phyloP scores from a whole-genome alignment of 2,113 vertebrate species.

The human (Homo sapiens) region GRCh38 chr12:66011501-66012000 shows the following conservation, averaged over 20 bases:
- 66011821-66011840: background rate
- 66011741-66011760: background rate
- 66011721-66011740: background rate
- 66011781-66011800: too few species aligned
- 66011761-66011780: too few species aligned
- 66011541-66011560: background rate
- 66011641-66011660: too few species aligned
- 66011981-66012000: background rate
- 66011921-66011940: background rate
- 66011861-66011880: background rate
- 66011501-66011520: background rate
- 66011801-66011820: too few species aligned
- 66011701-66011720: background rate
- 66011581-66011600: background rate
- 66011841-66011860: background rate
- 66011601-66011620: too few species aligned
- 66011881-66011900: background rate
- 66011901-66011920: background rate
- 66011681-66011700: background rate
- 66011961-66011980: background rate
- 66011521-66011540: background rate
- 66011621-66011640: too few species aligned
- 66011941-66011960: background rate
- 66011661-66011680: too few species aligned
- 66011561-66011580: background rate